Evolutionary conservation across 2,113 vertebrate genomes (phyloP).

Genomic region (Sterrhoptilus dennistouni): DNA sequence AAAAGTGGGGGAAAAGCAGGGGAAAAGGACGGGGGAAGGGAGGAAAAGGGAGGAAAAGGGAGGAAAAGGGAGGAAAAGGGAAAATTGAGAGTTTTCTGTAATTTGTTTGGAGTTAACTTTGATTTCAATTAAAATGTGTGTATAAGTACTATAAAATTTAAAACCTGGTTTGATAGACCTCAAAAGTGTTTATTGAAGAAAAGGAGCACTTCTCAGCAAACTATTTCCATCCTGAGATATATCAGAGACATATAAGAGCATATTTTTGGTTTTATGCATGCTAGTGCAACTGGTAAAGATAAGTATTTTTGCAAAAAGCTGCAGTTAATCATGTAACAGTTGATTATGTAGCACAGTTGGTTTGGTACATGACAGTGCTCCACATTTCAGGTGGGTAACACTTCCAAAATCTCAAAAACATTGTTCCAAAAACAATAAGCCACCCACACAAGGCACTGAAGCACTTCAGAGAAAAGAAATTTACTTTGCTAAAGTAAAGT

Average conservation of each 20-base stretch:
- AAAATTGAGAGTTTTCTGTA: fast-evolving
- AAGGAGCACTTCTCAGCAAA: background rate
- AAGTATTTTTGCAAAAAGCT: background rate
- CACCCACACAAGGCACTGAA: background rate
- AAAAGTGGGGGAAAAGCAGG: no score
- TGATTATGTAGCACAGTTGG: background rate
- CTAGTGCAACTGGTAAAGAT: background rate
- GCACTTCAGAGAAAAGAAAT: background rate
- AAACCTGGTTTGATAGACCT: background rate
- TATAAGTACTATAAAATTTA: background rate
- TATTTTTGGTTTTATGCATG: background rate
- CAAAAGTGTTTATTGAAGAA: background rate
- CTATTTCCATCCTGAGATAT: background rate
- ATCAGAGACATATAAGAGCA: background rate
- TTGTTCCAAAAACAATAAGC: background rate
- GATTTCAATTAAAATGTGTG: background rate
- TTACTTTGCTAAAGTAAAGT: background rate
- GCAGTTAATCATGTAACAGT: background rate
- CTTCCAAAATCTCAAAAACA: background rate
- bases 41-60: background rate
- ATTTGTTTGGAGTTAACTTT: background rate
- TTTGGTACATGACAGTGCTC: background rate
- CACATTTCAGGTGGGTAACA: background rate
- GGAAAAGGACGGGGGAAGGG: no score
- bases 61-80: no score